Percentiles rank a stretch among this genome's conserved stretches.
phyloP scores from a whole-genome alignment of 2,888 invertebrate genomes.

The Autographa pulchrina region DNA sequence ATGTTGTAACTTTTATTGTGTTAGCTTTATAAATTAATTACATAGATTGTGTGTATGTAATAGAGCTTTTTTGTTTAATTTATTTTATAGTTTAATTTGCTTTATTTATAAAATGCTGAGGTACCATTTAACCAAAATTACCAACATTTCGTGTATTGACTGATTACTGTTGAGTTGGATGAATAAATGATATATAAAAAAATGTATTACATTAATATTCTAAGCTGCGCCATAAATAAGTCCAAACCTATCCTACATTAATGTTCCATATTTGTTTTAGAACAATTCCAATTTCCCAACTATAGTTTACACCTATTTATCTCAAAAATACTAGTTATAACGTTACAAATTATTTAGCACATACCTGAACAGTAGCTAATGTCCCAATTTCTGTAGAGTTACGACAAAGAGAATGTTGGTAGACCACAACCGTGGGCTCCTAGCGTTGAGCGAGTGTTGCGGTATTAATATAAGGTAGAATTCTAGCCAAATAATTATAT shows the following conservation, averaged over 20 bases:
- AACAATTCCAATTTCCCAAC: too few relatives aligned
- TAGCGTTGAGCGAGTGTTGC: slow-evolving; percentile 10
- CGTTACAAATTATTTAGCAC: slow-evolving; percentile 26
- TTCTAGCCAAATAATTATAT: not conserved
- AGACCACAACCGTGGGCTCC: slow-evolving; percentile 44
- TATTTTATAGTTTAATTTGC: too few relatives aligned
- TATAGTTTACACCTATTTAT: too few relatives aligned
- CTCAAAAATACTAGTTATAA: not conserved
- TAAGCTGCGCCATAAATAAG: too few relatives aligned
- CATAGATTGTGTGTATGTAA: not conserved
- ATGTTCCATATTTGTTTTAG: too few relatives aligned
- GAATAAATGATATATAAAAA: too few relatives aligned
- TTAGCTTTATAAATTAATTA: not conserved
- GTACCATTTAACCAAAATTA: too few relatives aligned
- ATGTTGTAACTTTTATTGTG: slow-evolving; percentile 9
- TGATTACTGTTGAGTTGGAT: too few relatives aligned
- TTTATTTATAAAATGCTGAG: too few relatives aligned
- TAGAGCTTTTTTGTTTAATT: not conserved
- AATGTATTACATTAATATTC: too few relatives aligned
- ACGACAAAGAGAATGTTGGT: slow-evolving; percentile 51
- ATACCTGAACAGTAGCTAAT: slow-evolving; percentile 17
- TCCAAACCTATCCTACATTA: too few relatives aligned
- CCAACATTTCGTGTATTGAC: too few relatives aligned
- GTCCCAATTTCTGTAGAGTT: slow-evolving; percentile 47
- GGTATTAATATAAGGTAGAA: not conserved